phyloP scores from a whole-genome alignment of 2,888 invertebrate genomes.

The Quadriops clusia region DNA sequence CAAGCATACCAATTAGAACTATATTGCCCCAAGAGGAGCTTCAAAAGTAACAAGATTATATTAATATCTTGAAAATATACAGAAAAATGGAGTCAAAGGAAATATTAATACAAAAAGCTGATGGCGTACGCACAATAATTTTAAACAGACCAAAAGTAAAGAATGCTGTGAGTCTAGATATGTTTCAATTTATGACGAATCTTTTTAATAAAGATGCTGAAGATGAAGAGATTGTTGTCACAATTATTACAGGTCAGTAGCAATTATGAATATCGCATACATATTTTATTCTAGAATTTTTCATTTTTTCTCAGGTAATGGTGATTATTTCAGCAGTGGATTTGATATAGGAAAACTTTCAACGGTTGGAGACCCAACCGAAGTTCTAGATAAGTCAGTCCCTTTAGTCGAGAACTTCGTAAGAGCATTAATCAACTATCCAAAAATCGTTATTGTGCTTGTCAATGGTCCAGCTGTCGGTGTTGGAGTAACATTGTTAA shows the following conservation, averaged over 20 bases:
- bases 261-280: no score
- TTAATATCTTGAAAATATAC: no score
- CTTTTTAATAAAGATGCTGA: conserved; percentile 56
- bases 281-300: no score
- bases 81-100: no score
- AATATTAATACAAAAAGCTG: no score
- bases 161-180: no score
- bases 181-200: no score
- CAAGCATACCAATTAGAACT: no score
- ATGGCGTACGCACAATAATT: no score
- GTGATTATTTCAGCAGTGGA: conserved; percentile 75
- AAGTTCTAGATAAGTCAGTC: conserved; percentile 7
- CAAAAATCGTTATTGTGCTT: conserved; percentile 76
- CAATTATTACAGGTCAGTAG: conserved; percentile 50
- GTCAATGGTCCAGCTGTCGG: conserved; percentile 95
- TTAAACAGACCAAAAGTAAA: no score
- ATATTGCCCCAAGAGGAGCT: no score
- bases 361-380: conserved; percentile 1
- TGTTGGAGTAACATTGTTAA: conserved; percentile 72
- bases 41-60: no score
- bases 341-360: conserved; percentile 45
- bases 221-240: conserved; percentile 53
- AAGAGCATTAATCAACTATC: conserved; percentile 65
- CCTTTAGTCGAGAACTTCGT: conserved; percentile 7
- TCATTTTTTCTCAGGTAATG: conserved; percentile 70